Evolutionary conservation across 2,888 invertebrate genomes (phyloP), one percentile per base, ranked within the genome.

Genomic region (Diloba caeruleocephala): DNA sequence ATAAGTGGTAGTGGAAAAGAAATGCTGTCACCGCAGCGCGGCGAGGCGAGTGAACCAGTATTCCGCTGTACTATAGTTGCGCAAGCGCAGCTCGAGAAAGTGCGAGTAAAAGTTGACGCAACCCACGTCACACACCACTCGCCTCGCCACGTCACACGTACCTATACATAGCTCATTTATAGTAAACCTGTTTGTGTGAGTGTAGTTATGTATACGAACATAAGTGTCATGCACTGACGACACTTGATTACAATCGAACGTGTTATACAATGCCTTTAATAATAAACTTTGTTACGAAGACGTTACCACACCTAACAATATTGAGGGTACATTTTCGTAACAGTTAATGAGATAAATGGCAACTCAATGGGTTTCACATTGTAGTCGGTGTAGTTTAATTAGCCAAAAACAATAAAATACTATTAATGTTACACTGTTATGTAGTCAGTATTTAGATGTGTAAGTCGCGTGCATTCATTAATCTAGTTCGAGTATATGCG

Each of bases 81-180:
- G 93, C 90, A 93, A 93, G 91, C 82, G 85, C 85, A 83, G 66
- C 76, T 60, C 87, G 90, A 89, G 93, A 93, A 93, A 92, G 92
- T 92, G 92, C 89, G 87, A 92, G 93, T 92, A 92, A 93, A 92
- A 93, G 93, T 92, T 92, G 92, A 93, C 90, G 92, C 92, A 92
- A 92, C 86, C 71, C 78, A 84, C 90, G 92, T 90, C 92, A 90
- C 85, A 80, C 78, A 74, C 68, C 76, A 71, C 71, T 72, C 78
- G 73, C 67, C 65, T 59, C 74, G 76, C 78, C 76, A 77, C 82
- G 80, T 80, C 81, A 84, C 83, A 80, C 82, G 72, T n/a, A n/a
- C n/a, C n/a, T 66, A 77, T 72, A 76, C 75, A 71, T 59, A 44
- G 41, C 44, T 48, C 52, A 39, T 52, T 25, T 51, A 50, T 36